Evolutionary conservation across 2,888 invertebrate genomes (phyloP).

Genomic region (Hyles lineata): DNA sequence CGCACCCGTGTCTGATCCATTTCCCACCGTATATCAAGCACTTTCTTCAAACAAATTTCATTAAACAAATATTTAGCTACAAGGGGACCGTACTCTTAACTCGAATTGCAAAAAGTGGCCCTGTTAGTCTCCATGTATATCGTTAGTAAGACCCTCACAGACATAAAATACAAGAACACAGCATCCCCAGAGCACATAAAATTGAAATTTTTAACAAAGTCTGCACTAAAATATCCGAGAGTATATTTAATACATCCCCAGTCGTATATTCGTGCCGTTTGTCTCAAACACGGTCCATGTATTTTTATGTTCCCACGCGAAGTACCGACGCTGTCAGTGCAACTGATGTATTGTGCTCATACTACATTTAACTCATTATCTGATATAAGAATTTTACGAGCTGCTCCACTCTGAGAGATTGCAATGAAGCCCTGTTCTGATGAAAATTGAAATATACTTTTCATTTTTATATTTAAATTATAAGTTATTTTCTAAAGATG

Average conservation of each 20-base stretch:
- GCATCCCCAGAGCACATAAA: not conserved
- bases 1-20: too few relatives aligned
- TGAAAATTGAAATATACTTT: conserved; percentile 13
- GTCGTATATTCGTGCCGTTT: conserved; percentile 39
- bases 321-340: conserved; percentile 32
- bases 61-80: too few relatives aligned
- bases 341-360: conserved; percentile 24
- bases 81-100: too few relatives aligned
- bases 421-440: conserved; percentile 10
- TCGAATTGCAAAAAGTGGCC: too few relatives aligned
- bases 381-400: conserved; percentile 27
- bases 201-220: conserved; percentile 12
- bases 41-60: too few relatives aligned
- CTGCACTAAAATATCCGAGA: conserved; percentile 36
- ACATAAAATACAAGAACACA: too few relatives aligned
- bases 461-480: not conserved
- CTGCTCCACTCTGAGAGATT: conserved; percentile 12
- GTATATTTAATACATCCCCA: conserved; percentile 33
- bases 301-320: conserved; percentile 42
- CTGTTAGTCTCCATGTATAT: too few relatives aligned
- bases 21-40: too few relatives aligned
- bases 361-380: conserved; percentile 27
- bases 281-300: conserved; percentile 41
- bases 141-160: too few relatives aligned
- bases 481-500: not conserved